Conservation (phyloP, 1,140 invertebrate species). For the Lordiphosa mommai region DNA sequence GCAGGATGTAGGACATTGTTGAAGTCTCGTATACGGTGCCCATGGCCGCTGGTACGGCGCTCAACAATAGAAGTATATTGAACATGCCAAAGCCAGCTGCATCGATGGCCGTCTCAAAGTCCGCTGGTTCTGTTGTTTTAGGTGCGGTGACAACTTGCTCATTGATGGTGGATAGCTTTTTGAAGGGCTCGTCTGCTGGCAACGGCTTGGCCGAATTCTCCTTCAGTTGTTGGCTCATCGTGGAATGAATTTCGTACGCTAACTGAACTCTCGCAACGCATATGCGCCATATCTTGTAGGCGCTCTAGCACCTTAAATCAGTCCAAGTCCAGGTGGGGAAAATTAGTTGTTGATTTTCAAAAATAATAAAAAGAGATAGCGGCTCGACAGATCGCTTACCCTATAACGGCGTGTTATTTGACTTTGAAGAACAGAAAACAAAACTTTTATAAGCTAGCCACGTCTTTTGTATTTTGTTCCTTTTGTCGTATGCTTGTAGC, state of each 20-base stretch:
- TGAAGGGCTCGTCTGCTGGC: background rate
- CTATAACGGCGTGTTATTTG: too few species aligned
- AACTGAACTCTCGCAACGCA: constrained; percentile 18
- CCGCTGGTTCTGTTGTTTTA: constrained; percentile 60
- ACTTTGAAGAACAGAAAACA: too few species aligned
- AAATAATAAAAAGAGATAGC: background rate
- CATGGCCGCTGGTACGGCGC: constrained; percentile 84
- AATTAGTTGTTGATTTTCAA: constrained; percentile 25
- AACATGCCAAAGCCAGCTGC: constrained; percentile 84
- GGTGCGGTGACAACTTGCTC: constrained; percentile 2
- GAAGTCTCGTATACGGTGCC: constrained; percentile 84
- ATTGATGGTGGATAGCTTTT: constrained; percentile 13
- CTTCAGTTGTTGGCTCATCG: constrained; percentile 14
- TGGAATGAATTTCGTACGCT: constrained; percentile 26
- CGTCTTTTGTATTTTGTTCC: too few species aligned
- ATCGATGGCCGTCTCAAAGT: constrained; percentile 84
- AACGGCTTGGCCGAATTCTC: constrained; percentile 24
- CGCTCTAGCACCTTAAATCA: constrained; percentile 31
- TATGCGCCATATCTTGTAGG: constrained; percentile 44
- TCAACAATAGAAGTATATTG: constrained; percentile 83
- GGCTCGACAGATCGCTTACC: background rate
- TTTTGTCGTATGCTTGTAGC: too few species aligned
- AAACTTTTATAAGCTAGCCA: too few species aligned
- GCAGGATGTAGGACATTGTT: constrained; percentile 86
- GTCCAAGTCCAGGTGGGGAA: constrained; percentile 3